phyloP scores from a whole-genome alignment of 2,888 invertebrate genomes.

The Chrysotoxum bicinctum region DNA sequence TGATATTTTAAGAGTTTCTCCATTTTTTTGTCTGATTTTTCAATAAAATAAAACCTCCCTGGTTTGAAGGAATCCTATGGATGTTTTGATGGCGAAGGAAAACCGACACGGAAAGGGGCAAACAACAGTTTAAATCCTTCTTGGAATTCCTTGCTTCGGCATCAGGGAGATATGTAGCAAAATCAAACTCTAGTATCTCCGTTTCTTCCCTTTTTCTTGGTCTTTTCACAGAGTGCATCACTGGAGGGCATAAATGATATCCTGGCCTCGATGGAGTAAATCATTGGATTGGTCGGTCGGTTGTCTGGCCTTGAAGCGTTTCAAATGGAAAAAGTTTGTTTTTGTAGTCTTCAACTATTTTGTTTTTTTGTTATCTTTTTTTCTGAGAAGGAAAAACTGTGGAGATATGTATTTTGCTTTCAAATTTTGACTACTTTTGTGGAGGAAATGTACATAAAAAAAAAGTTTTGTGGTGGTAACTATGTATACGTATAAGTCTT shows the following conservation, averaged over 20 bases:
- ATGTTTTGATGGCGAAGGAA: slow-evolving; percentile 7
- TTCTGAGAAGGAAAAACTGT: not conserved
- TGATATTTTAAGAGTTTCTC: not conserved
- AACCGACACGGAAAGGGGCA: not conserved
- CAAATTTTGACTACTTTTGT: slow-evolving; percentile 38
- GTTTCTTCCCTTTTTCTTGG: not conserved
- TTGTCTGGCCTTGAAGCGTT: slow-evolving; percentile 59
- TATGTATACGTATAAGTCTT: not conserved
- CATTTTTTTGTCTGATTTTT: too few species aligned
- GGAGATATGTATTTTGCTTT: slow-evolving; percentile 8
- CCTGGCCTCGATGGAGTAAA: slow-evolving; percentile 42
- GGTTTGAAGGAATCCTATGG: slow-evolving; percentile 15
- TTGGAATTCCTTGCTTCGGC: slow-evolving; percentile 7
- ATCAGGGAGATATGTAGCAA: not conserved
- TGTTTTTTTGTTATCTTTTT: not conserved
- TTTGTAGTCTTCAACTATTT: not conserved
- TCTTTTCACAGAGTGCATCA: slow-evolving; percentile 23
- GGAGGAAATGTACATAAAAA: not conserved
- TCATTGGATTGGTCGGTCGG: slow-evolving; percentile 37
- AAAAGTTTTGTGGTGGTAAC: not conserved
- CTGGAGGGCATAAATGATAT: slow-evolving; percentile 48
- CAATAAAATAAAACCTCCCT: slow-evolving; percentile 3
- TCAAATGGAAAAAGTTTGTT: slow-evolving; percentile 26
- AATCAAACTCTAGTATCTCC: not conserved
- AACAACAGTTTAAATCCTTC: slow-evolving; percentile 34